phyloP scores from a whole-genome alignment of 2,888 invertebrate genomes.

The Girardia tigrina region DNA sequence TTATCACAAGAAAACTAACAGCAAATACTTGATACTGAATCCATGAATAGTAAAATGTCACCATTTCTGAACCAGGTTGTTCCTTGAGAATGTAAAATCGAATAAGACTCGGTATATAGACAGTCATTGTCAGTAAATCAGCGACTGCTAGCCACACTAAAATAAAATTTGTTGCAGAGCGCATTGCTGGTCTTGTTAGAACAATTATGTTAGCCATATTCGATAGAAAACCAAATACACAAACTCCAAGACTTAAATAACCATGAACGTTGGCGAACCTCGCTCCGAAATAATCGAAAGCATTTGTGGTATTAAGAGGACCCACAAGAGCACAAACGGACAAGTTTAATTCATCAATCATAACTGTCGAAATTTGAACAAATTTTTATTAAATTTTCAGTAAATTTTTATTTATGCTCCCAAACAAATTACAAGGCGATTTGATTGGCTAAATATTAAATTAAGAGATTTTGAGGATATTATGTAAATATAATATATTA shows the following conservation, averaged over 20 bases:
- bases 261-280: slow-evolving; percentile 58
- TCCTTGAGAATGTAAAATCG: slow-evolving; percentile 54
- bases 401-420: no score
- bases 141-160: slow-evolving; percentile 68
- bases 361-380: no score
- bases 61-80: slow-evolving; percentile 41
- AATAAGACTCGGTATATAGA: slow-evolving; percentile 75
- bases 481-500: no score
- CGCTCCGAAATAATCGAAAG: no score
- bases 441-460: no score
- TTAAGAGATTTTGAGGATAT: no score
- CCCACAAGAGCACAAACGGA: no score
- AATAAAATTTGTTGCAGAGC: slow-evolving; percentile 77
- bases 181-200: slow-evolving; percentile 73
- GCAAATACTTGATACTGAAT: slow-evolving; percentile 58
- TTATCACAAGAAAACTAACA: slow-evolving; percentile 71
- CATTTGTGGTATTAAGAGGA: no score
- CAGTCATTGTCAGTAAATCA: slow-evolving; percentile 75
- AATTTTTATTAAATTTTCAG: no score
- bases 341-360: no score
- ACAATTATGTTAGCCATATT: slow-evolving; percentile 79
- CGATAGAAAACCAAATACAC: slow-evolving; percentile 74
- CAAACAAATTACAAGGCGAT: no score
- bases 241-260: slow-evolving; percentile 69
- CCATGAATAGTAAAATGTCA: slow-evolving; percentile 46